A percentile compares a stretch with the other conserved stretches of the same genome.
Conservation (phyloP, 2,113 vertebrate species). For the Butorides virescens region DNA sequence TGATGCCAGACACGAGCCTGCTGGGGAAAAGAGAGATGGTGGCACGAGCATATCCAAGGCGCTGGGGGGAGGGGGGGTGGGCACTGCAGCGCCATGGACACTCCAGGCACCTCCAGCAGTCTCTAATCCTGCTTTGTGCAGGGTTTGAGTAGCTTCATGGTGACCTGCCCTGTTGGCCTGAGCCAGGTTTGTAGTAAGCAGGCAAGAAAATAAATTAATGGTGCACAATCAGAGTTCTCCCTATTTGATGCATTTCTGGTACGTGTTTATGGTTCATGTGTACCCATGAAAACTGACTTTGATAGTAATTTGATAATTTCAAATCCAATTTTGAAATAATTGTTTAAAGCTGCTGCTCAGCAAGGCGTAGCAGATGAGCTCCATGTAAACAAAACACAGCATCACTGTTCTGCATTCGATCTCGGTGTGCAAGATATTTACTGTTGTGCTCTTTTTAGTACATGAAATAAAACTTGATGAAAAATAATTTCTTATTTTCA, state of each 20-base stretch:
- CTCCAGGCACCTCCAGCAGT: background rate
- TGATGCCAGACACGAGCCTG: background rate
- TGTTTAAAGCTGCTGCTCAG: background rate
- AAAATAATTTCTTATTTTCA: background rate
- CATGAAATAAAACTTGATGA: background rate
- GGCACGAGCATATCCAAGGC: background rate
- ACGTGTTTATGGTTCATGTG: background rate
- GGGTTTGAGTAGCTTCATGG: fast-evolving
- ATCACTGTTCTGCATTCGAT: fast-evolving
- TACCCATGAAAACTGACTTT: background rate
- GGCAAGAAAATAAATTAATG: background rate
- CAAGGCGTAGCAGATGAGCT: background rate
- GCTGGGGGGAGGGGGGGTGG: background rate
- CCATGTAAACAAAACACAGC: background rate
- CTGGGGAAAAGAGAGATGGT: fast-evolving
- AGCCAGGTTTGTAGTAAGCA: background rate
- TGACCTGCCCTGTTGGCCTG: background rate
- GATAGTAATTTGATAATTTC: background rate
- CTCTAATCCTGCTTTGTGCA: background rate
- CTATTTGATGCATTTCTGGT: fast-evolving
- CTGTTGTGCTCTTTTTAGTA: background rate
- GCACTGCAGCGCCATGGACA: fast-evolving
- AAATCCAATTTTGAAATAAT: background rate
- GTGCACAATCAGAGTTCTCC: fast-evolving
- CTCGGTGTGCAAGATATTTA: background rate